These are phyloP conservation scores for Symphodus melops DNA, from an alignment of 2,113 vertebrate species.

Conservation along the genomic window DNA sequence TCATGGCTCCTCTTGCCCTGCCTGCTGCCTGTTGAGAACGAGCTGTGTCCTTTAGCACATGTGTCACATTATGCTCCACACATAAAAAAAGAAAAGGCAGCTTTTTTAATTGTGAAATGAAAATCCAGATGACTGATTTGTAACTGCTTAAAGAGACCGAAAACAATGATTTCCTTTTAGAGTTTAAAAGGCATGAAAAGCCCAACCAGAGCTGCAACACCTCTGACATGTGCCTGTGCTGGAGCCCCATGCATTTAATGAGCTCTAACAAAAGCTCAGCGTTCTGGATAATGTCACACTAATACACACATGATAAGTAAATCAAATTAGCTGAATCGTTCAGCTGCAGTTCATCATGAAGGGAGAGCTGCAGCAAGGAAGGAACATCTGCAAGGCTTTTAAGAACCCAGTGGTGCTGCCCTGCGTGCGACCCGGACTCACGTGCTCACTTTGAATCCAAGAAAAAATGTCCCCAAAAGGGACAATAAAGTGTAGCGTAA, in stretches of 20 bases:
- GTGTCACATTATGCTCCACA: slow-evolving; percentile 25
- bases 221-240: slow-evolving; percentile 8
- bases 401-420: background rate
- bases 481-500: no score
- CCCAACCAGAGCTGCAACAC: slow-evolving; percentile 28
- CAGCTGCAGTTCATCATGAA: slow-evolving; percentile 11
- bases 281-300: slow-evolving; percentile 3
- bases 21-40: background rate
- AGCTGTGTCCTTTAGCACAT: slow-evolving; percentile 22
- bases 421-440: no score
- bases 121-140: slow-evolving; percentile 63
- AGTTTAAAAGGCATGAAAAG: slow-evolving; percentile 37
- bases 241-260: slow-evolving; percentile 14
- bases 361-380: slow-evolving; percentile 10
- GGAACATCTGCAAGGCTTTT: background rate
- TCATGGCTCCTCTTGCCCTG: slow-evolving; percentile 13
- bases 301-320: slow-evolving; percentile 4
- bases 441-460: no score
- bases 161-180: slow-evolving; percentile 40
- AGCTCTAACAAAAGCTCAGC: slow-evolving; percentile 10
- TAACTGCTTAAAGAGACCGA: slow-evolving; percentile 31
- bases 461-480: no score
- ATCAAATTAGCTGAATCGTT: background rate
- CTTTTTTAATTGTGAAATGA: slow-evolving; percentile 39
- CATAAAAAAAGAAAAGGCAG: slow-evolving; percentile 45